Evolutionary conservation across 2,888 invertebrate species (phyloP), one percentile per base, ranked within the genome.

Genomic region (Diadegma fenestrale): DNA sequence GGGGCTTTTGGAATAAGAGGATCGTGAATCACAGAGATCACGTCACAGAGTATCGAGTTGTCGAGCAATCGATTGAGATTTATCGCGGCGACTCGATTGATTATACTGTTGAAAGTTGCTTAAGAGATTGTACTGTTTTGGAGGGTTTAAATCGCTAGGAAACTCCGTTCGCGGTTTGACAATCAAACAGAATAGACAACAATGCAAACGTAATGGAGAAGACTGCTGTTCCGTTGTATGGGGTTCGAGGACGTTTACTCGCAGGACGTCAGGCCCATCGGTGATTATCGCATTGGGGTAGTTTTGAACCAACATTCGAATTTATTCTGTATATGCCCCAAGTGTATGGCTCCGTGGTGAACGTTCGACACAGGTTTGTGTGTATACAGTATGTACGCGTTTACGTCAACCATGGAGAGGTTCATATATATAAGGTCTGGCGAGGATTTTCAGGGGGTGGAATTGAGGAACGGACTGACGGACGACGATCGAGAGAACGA

Each of bases 381-480:
- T 71, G 75, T 54, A 72, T 45, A 51, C 61, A 51, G 30, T 45
- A 54, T 43, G 63, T 37, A 41, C 72, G 73, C 82, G 72, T 85
- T 76, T 75, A 61, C 73, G 73, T 61, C 26, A 61, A 73, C 19
- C 51, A 37, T 17, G 22, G 45, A 33, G 45, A 48, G 51, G 54
- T 22, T 41, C 54, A 51, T 66, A 80, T 71, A 77, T 80, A 73
- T 33, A 37, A 84, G 77, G 80, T 81, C 54, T 48, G 58, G 80
- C 43, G 68, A 43, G 81, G 41, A 78, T 82, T 58, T 68, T 79
- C 73, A 7, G 61, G 54, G 76, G 68, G 45, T 71, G 61, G 43
- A 66, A 85, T 71, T 66, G 66, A 82, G 84, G 58, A 75, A 85
- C 85, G 80, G 76, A 80, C 72, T 58, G 79, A 80, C 77, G 80